phyloP scores from a whole-genome alignment of 2,113 vertebrate genomes.

The Myiozetetes cayanensis region DNA sequence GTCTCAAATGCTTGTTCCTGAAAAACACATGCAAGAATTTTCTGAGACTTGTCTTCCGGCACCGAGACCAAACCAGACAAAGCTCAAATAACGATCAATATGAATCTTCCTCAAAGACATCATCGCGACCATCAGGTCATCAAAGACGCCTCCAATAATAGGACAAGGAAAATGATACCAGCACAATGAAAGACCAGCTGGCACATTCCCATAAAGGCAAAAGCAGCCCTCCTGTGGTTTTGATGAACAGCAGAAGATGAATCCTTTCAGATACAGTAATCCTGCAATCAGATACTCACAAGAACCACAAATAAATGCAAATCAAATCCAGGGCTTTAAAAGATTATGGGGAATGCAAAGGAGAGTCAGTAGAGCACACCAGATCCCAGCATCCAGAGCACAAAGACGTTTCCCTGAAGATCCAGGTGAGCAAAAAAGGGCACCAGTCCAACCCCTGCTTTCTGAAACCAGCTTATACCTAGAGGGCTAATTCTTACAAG shows the following conservation, averaged over 20 bases:
- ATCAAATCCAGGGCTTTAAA: slow-evolving; percentile 10
- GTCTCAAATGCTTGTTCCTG: neutral
- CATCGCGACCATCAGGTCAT: neutral
- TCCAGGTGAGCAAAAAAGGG: slow-evolving; percentile 22
- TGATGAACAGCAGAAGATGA: slow-evolving; percentile 36
- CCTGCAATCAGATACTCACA: slow-evolving; percentile 9
- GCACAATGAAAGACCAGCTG: slow-evolving; percentile 32
- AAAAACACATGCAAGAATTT: neutral
- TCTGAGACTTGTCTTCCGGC: neutral
- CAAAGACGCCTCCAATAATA: neutral
- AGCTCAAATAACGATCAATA: neutral
- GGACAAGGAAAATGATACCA: neutral
- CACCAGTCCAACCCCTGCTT: slow-evolving; percentile 7
- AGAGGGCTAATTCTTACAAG: slow-evolving; percentile 42
- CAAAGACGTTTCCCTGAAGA: neutral
- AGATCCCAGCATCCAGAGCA: neutral
- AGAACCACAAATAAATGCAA: neutral
- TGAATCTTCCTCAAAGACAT: neutral
- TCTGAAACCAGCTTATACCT: slow-evolving; percentile 46
- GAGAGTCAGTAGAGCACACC: neutral
- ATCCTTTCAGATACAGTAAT: slow-evolving; percentile 45
- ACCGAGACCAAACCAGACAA: neutral
- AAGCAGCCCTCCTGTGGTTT: slow-evolving; percentile 29
- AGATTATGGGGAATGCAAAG: neutral
- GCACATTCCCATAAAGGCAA: slow-evolving; percentile 29